Base-by-base conservation (phyloP, 2,797 vertebrate genomes). In the Lepus oiostolus region DNA sequence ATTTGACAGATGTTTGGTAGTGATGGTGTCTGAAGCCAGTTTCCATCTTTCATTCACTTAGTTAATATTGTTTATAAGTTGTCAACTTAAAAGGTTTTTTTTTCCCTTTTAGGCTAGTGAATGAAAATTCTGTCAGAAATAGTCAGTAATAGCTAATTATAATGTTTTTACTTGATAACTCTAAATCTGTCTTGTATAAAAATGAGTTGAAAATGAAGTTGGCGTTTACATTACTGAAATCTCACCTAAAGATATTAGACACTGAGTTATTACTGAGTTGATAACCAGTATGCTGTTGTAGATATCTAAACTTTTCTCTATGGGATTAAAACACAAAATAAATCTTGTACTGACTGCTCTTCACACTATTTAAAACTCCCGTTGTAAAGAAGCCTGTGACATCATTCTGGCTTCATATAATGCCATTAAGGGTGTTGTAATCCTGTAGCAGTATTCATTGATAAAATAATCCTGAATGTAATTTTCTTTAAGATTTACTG, bases 11-110 rank as follows among this genome's bases (percentile, higher is more conserved):
- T 93, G 12, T 88, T 85, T 5, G 9, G 38, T n/a, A 13, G 14
- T 58, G 26, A 26, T 63, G 21, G 1, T 71, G 2, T 79, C 80
- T 74, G 32, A 77, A 91, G 83, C 86, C 68, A 35, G 81, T 86
- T 91, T 95, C 72, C n/a, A 72, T 13, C 30, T 87, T 92, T 88
- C 52, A 32, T 94, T n/a, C 88, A 16, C n/a, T 93, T 71, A 80
- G 1, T 91, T 91, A 80, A 65, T 80, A 50, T 9, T 79, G 7
- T 93, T 30, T 50, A 0, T 90, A 54, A 86, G 30, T 90, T 85
- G 52, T 13, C 16, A 17, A 58, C 54, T 88, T 93, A 85, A 54
- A 60, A 82, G 71, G 62, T 13, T 75, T 62, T 67, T 90, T 79
- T 82, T 60, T 50, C 7, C 21, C 32, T 9, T 0, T 91, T 74